Conservation (phyloP, 2,888 invertebrate genomes). For the Tholera decimalis region DNA sequence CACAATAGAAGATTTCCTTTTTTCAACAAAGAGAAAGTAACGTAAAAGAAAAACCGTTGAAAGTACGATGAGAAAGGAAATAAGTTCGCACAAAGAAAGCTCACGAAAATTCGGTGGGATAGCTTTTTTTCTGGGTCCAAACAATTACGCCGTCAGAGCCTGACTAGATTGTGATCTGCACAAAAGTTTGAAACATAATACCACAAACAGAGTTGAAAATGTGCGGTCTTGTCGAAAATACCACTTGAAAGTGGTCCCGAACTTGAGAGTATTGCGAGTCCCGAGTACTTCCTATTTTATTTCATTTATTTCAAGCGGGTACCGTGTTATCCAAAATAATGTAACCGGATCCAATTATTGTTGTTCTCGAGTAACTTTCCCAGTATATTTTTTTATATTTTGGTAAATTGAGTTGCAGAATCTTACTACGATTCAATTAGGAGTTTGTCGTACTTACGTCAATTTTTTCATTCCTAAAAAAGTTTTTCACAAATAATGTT, state of each 20-base stretch:
- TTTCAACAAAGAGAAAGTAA: slow-evolving; percentile 38
- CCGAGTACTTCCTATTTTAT: slow-evolving; percentile 58
- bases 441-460: slow-evolving; percentile 45
- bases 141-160: slow-evolving; percentile 81
- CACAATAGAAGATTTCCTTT: slow-evolving; percentile 43
- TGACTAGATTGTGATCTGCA: slow-evolving; percentile 84
- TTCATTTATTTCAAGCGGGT: slow-evolving; percentile 62
- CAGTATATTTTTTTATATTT: slow-evolving; percentile 57
- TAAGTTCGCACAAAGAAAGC: slow-evolving; percentile 61
- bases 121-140: slow-evolving; percentile 49
- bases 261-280: slow-evolving; percentile 58
- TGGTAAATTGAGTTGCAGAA: slow-evolving; percentile 66
- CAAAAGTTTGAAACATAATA: slow-evolving; percentile 82
- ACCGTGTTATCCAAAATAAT: slow-evolving; percentile 59
- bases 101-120: slow-evolving; percentile 61
- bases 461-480: slow-evolving; percentile 42
- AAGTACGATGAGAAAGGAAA: slow-evolving; percentile 60
- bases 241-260: slow-evolving; percentile 84
- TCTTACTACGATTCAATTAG: slow-evolving; percentile 60
- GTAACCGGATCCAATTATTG: slow-evolving; percentile 57
- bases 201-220: slow-evolving; percentile 77
- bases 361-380: slow-evolving; percentile 51
- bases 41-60: slow-evolving; percentile 42
- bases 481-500: slow-evolving; percentile 45
- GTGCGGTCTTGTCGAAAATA: slow-evolving; percentile 78